phyloP scores from a whole-genome alignment of 2,797 vertebrate genomes.

The Psittacula derbiana region DNA sequence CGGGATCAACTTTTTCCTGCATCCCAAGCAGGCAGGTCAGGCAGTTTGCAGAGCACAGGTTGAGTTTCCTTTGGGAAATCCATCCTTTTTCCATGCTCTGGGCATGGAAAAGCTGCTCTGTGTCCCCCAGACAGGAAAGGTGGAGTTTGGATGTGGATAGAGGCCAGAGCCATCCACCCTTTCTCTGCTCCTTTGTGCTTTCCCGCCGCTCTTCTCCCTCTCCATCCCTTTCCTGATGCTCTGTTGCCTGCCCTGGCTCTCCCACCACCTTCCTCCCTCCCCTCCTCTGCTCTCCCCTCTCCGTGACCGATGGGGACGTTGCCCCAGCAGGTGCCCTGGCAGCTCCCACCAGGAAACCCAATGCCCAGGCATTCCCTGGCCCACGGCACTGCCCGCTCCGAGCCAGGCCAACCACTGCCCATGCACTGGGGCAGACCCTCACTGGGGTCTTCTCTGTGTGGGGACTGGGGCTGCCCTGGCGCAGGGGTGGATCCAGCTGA shows the following conservation, averaged over 20 bases:
- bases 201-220: not conserved
- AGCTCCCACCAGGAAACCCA: not conserved
- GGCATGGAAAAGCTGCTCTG: not conserved
- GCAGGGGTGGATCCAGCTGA: accelerated
- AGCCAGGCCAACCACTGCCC: not conserved
- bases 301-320: not conserved
- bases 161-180: not conserved
- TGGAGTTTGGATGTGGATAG: not conserved
- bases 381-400: accelerated
- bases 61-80: not conserved
- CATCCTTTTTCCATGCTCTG: not conserved
- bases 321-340: not conserved
- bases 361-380: not conserved
- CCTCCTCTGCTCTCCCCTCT: not conserved
- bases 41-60: not conserved
- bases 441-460: not conserved
- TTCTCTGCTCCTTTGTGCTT: not conserved
- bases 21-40: no score
- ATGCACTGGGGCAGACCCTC: not conserved
- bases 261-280: not conserved
- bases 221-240: not conserved
- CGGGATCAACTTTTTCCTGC: not conserved
- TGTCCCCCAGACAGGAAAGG: accelerated
- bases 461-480: not conserved
- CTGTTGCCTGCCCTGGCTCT: not conserved